Percentiles rank a stretch among this genome's conserved stretches.
These are phyloP conservation scores for Cephus rjabovi DNA, from an alignment of 2,888 invertebrate genomes.

Conservation along the genomic window DNA sequence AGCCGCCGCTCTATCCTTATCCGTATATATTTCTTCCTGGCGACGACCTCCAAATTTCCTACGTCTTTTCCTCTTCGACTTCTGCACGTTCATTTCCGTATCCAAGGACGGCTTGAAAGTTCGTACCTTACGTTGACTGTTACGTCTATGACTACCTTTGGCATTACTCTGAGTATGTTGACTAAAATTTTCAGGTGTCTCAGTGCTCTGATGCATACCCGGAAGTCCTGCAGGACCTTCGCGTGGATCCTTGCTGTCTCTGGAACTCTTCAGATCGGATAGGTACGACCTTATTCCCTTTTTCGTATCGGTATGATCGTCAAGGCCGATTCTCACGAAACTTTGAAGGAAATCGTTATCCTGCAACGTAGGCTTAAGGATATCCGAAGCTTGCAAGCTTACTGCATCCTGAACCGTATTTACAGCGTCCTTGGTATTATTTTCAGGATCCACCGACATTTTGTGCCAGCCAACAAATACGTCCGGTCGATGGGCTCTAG, in stretches of 20 bases:
- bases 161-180: background rate
- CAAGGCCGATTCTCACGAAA: conserved; percentile 78
- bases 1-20: conserved; percentile 91
- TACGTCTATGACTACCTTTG: background rate
- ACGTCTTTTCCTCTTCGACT: conserved; percentile 55
- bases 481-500: background rate
- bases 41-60: conserved; percentile 47
- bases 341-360: conserved; percentile 84
- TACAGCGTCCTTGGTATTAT: conserved; percentile 5
- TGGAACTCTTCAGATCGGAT: conserved; percentile 13
- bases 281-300: conserved; percentile 17
- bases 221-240: background rate
- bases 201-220: background rate
- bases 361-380: conserved; percentile 74
- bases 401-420: conserved; percentile 18
- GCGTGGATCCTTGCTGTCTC: conserved; percentile 5
- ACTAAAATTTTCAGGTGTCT: background rate
- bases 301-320: conserved; percentile 62
- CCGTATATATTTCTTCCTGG: conserved; percentile 85
- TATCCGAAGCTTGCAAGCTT: conserved; percentile 68
- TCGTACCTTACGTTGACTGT: conserved; percentile 5
- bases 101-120: conserved; percentile 42
- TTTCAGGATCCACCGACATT: background rate
- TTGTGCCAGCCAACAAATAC: background rate
- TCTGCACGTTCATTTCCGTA: conserved; percentile 53